Evolutionary conservation across 2,113 vertebrate species (phyloP), one percentile per base, ranked within the genome.

Genomic region (Petaurus breviceps): DNA sequence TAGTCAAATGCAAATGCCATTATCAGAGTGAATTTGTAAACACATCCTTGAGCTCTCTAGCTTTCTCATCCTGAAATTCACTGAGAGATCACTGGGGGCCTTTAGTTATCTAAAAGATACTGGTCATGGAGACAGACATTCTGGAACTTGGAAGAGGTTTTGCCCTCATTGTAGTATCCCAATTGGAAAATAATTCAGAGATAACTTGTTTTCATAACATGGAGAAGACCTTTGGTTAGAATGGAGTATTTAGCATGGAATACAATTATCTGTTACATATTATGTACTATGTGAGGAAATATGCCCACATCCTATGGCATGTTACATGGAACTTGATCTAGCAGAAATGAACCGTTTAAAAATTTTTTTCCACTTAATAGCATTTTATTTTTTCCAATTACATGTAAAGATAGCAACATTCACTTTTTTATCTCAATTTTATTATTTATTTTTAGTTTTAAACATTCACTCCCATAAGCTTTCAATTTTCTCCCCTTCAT

Each of bases 151-250:
- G 37, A 68, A 68, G 31, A 68, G 3, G 5, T 68, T 16, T 16
- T 68, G 61, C 31, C 37, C 14, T 46, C 84, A 43, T 22, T n/a
- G n/a, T 31, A 93, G 92, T 90, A 49, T 50, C 5, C 46, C n/a
- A 91, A 91, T 26, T 90, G 16, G 51, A 89, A 94, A 94, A 26
- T 90, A 26, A 24, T 90, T 91, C 49, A 94, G 92, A 93, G 54
- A 46, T 50, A 26, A 22, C 3, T 28, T 28, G 23, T 92, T 37
- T 95, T 24, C 25, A 92, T 61, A 92, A 90, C 2, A 2, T n/a
- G 61, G 31, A 68, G 3, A 68, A 55, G 90, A 91, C 5, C 92
- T 93, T 10, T 1, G 7, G 51, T 55, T 19, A 89, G 91, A 28
- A 92, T 28, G 19, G 23, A 91, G 10, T 11, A 3, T 22, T 28